Percentiles rank a stretch among this genome's conserved stretches.
phyloP scores from a whole-genome alignment of 2,797 vertebrate species.

The Sebastes kiyomatsui region DNA sequence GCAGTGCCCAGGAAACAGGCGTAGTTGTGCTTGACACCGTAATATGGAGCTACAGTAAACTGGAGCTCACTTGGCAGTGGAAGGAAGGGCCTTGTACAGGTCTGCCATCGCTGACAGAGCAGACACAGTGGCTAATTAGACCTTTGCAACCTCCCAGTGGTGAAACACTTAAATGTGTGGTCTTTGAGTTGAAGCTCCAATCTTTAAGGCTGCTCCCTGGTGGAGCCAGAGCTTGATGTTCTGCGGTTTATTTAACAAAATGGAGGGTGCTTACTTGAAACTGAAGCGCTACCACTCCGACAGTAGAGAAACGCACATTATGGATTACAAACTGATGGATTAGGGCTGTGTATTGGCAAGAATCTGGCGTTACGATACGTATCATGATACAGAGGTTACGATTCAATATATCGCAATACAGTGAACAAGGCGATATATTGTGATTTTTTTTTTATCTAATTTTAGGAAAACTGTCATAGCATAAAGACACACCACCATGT shows the following conservation, averaged over 20 bases:
- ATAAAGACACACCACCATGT: too few species aligned
- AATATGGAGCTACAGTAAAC: slow-evolving; percentile 54
- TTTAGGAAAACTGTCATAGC: too few species aligned
- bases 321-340: background rate
- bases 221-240: slow-evolving; percentile 12
- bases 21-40: slow-evolving; percentile 56
- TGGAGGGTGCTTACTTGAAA: slow-evolving; percentile 19
- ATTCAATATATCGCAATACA: accelerated
- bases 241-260: slow-evolving; percentile 45
- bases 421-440: too few species aligned
- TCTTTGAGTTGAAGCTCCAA: slow-evolving; percentile 55
- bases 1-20: slow-evolving; percentile 48
- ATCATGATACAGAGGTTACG: too few species aligned
- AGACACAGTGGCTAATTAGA: slow-evolving; percentile 74
- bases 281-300: background rate
- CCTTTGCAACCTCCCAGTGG: slow-evolving; percentile 64
- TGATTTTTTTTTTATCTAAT: too few species aligned
- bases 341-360: background rate
- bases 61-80: slow-evolving; percentile 50
- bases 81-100: slow-evolving; percentile 57
- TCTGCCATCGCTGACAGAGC: slow-evolving; percentile 71
- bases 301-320: background rate
- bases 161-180: slow-evolving; percentile 65
- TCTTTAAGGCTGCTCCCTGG: slow-evolving; percentile 49
- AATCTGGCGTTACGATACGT: too few species aligned